Conservation (phyloP, 2,113 vertebrate genomes). For the Corapipo altera region DNA sequence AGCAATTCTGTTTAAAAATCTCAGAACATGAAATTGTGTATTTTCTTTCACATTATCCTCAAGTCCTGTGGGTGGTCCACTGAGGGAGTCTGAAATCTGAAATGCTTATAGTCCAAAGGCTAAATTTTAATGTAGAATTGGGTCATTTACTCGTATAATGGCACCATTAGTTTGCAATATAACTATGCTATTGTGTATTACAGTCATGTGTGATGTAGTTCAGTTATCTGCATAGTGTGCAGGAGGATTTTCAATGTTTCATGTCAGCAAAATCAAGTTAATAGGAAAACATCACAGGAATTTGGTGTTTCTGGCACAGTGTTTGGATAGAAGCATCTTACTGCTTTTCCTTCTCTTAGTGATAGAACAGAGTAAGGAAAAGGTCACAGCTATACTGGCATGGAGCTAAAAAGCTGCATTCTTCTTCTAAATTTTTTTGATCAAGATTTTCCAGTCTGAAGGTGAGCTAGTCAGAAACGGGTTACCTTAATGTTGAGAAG, state of each 20-base stretch:
- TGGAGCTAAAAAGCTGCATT: neutral
- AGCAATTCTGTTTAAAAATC: neutral
- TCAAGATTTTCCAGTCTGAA: neutral
- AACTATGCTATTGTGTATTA: neutral
- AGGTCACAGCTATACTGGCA: neutral
- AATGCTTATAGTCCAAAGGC: neutral
- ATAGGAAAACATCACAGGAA: neutral
- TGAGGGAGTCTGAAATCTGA: neutral
- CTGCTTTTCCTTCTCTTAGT: neutral
- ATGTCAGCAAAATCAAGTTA: neutral
- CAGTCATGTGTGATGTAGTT: neutral
- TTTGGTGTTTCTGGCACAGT: neutral
- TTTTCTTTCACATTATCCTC: neutral
- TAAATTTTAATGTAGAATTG: neutral
- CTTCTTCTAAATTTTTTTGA: neutral
- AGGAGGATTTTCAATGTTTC: neutral
- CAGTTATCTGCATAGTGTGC: neutral
- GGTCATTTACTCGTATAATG: neutral
- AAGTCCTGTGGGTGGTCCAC: neutral
- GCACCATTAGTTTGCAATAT: neutral
- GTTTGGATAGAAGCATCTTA: neutral
- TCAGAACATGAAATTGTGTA: neutral
- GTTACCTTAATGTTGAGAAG: neutral
- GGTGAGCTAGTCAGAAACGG: neutral
- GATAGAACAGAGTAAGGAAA: neutral